These are phyloP conservation scores for Synanthedon myopaeformis DNA, from an alignment of 2,888 invertebrate species.

Conservation along the genomic window DNA sequence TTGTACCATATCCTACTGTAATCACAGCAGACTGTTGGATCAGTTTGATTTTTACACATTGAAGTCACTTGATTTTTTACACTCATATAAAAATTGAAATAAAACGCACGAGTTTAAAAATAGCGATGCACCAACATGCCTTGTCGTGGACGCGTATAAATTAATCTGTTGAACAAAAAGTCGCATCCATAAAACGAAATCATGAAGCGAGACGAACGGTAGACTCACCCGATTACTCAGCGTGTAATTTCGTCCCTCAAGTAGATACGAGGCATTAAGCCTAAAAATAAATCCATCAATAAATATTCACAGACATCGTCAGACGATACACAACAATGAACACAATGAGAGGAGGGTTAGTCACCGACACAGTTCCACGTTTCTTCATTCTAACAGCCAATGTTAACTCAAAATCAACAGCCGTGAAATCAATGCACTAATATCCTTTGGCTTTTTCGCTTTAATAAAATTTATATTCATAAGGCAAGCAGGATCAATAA, in stretches of 20 bases:
- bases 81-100: too few relatives aligned
- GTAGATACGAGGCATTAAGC: neutral
- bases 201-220: slow-evolving; percentile 43
- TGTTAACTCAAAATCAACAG: neutral
- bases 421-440: slow-evolving; percentile 3
- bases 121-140: slow-evolving; percentile 9
- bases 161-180: slow-evolving; percentile 39
- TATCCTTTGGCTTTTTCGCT: slow-evolving; percentile 2
- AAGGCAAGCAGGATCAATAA: slow-evolving; percentile 7
- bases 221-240: slow-evolving; percentile 49
- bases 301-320: slow-evolving; percentile 56
- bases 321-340: slow-evolving; percentile 47
- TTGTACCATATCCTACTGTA: neutral
- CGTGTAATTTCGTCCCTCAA: slow-evolving; percentile 46
- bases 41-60: neutral
- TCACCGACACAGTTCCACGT: slow-evolving; percentile 24
- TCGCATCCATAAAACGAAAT: slow-evolving; percentile 42
- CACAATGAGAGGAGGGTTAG: slow-evolving; percentile 43
- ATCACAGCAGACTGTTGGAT: neutral
- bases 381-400: neutral
- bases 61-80: too few relatives aligned
- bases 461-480: slow-evolving; percentile 8
- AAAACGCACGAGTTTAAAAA: slow-evolving; percentile 8
- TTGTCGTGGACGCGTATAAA: slow-evolving; percentile 8
- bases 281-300: slow-evolving; percentile 51